These are phyloP conservation scores for Melikaiella ostensackeni DNA, from an alignment of 2,888 invertebrate genomes.

Conservation along the genomic window DNA sequence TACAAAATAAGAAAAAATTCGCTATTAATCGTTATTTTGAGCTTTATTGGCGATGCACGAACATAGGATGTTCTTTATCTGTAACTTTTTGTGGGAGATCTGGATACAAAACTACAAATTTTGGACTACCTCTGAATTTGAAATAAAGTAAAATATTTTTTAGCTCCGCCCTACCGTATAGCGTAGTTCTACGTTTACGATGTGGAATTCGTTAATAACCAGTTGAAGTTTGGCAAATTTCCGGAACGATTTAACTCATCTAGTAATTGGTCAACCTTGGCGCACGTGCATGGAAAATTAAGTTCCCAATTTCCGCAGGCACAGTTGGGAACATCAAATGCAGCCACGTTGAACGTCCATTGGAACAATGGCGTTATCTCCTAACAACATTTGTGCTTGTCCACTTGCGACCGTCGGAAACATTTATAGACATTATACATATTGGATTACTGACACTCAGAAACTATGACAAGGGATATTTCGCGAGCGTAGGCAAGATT, in stretches of 20 bases:
- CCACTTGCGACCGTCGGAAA: slow-evolving; percentile 24
- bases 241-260: not conserved
- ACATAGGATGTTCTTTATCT: no score
- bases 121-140: no score
- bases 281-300: slow-evolving; percentile 20
- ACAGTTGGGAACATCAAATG: slow-evolving; percentile 10
- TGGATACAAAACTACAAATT: no score
- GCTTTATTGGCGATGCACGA: no score
- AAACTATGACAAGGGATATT: slow-evolving; percentile 8
- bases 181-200: no score
- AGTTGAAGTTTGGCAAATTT: no score
- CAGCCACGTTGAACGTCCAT: slow-evolving; percentile 12
- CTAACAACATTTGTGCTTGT: slow-evolving; percentile 30
- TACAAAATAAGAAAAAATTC: no score
- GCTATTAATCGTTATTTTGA: no score
- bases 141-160: no score
- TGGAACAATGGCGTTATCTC: slow-evolving; percentile 31
- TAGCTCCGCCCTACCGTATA: no score
- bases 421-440: slow-evolving; percentile 12
- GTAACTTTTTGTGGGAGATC: no score
- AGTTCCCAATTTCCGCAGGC: slow-evolving; percentile 12
- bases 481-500: not conserved
- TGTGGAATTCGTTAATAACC: no score
- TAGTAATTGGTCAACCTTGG: slow-evolving; percentile 16
- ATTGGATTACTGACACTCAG: slow-evolving; percentile 17